phyloP scores from a whole-genome alignment of 2,113 vertebrate genomes.

The Prochilodus magdalenae region DNA sequence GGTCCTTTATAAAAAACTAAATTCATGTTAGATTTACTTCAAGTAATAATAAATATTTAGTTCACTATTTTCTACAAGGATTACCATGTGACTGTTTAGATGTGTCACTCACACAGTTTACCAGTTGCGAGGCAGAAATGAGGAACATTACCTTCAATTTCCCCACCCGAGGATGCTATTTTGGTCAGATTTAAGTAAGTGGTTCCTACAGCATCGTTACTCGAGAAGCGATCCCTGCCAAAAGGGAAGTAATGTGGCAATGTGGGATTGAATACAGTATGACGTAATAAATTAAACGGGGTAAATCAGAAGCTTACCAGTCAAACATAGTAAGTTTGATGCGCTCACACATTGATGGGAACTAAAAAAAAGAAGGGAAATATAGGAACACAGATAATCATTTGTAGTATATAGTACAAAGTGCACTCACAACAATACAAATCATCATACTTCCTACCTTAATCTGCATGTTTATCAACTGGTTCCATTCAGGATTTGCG shows the following conservation, averaged over 20 bases:
- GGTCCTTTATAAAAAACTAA: not conserved
- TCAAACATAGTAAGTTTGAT: slow-evolving; percentile 90
- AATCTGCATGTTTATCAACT: slow-evolving; percentile 88
- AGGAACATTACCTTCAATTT: slow-evolving; percentile 84
- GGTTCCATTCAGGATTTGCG: slow-evolving; percentile 98
- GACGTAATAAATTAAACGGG: not conserved
- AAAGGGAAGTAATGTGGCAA: not conserved
- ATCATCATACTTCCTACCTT: slow-evolving; percentile 80
- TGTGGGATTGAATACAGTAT: not conserved
- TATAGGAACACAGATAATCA: not conserved
- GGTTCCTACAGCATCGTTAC: slow-evolving; percentile 90
- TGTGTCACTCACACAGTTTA: not conserved
- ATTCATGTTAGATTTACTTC: no score
- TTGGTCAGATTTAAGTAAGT: slow-evolving; percentile 87
- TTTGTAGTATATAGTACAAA: not conserved
- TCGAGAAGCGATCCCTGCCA: slow-evolving; percentile 90
- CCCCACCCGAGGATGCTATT: slow-evolving; percentile 91
- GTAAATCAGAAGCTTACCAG: slow-evolving; percentile 80
- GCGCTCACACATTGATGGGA: slow-evolving; percentile 95
- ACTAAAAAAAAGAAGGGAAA: slow-evolving; percentile 75
- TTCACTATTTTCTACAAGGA: not conserved
- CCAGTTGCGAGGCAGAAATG: not conserved
- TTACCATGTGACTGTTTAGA: not conserved
- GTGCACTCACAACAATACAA: not conserved
- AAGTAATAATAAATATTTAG: not conserved